Conservation (phyloP, 2,797 vertebrate species). For the Eutrigla gurnardus region DNA sequence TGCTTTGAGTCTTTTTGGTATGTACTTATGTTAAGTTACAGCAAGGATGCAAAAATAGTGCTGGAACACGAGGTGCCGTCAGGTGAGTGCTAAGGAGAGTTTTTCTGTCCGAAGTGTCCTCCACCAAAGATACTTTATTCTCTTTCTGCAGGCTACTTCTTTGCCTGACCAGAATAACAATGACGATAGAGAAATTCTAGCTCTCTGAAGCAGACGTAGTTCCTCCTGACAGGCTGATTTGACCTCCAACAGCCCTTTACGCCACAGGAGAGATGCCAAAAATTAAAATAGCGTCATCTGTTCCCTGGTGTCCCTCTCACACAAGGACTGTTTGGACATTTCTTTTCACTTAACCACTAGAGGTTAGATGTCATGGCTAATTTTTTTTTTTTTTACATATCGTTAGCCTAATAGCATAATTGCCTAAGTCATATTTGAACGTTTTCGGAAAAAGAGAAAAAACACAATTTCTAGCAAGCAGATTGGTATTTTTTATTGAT, state of each 20-base stretch:
- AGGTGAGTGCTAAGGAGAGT: conserved; percentile 16
- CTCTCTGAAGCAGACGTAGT: conserved; percentile 51
- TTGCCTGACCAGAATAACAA: conserved; percentile 78
- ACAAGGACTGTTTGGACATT: conserved; percentile 2
- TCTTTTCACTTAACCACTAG: conserved; percentile 14
- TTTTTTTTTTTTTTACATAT: conserved; percentile 25
- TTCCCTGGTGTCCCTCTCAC: conserved; percentile 27
- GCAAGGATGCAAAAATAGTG: background rate
- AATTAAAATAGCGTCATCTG: conserved; percentile 17
- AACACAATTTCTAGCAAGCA: too few relatives aligned
- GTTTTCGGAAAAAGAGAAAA: too few relatives aligned
- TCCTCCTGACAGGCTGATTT: conserved; percentile 55
- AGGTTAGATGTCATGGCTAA: background rate
- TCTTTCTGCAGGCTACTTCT: conserved; percentile 58
- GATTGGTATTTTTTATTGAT: too few relatives aligned
- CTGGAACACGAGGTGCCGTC: conserved; percentile 9
- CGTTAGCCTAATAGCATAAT: too few relatives aligned
- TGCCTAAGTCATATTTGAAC: too few relatives aligned
- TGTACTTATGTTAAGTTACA: background rate
- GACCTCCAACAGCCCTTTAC: conserved; percentile 62
- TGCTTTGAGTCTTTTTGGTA: background rate
- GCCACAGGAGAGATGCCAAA: conserved; percentile 36
- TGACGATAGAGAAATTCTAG: conserved; percentile 53
- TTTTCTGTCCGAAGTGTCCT: conserved; percentile 52
- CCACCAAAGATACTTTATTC: conserved; percentile 55